Evolutionary conservation across 2,113 vertebrate genomes (phyloP), one percentile per base, ranked within the genome.

Genomic region (Helogale parvula): DNA sequence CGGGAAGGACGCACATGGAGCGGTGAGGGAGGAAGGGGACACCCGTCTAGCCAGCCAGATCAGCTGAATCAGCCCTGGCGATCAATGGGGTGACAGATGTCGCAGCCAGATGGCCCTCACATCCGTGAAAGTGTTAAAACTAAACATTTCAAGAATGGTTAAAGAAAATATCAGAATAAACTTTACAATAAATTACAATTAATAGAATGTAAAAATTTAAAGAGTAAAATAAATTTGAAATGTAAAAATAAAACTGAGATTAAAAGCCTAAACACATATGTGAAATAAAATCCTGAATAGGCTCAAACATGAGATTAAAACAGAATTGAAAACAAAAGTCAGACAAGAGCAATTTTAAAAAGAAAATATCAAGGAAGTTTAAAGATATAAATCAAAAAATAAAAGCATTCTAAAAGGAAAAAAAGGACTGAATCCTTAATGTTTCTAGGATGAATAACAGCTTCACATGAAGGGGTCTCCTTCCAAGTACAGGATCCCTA

Each of bases 171-270:
- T 66, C 66, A 65, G 23, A 89, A 60, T 83, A 77, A 95, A 77
- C 35, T 38, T 69, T 86, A 71, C 3, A 21, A 65, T 72, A 81
- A 71, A 63, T n/a, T 35, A 80, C 11, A 85, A 47, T 85, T 69
- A 65, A 52, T n/a, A 83, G 63, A 88, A 88, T 38, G 35, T 33
- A 87, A 86, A 54, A 90, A 90, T 66, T 77, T 80, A 71, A 93
- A 96, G 23, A 69, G 52, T 57, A 94, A 86, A 81, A 47, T 66
- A 72, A 90, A 86, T 80, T 52, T 72, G n/a, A 94, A 79, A 63
- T 11, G 47, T 47, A 80, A 90, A 92, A 96, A 71, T 33, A 93
- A 60, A 79, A 80, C n/a, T 88, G 21, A 72, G 52, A 93, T 88
- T 76, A 96, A 60, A 86, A 71, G 16, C n/a, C 54, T 85, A 65